Conservation (phyloP, 2,797 vertebrate genomes). For the Gobionotothen gibberifrons region DNA sequence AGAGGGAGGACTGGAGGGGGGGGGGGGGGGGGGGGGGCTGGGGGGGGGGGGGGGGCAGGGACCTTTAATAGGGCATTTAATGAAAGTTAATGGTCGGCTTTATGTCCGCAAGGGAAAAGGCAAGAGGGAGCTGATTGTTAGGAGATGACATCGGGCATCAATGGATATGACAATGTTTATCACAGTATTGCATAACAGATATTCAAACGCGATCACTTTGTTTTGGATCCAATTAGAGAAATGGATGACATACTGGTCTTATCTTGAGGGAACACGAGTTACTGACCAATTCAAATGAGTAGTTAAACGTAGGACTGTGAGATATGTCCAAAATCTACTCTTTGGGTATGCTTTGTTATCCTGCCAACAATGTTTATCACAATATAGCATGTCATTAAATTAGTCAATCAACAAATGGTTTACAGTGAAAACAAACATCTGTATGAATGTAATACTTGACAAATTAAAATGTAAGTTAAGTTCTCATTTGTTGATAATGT, state of each 20-base stretch:
- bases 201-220: slow-evolving; percentile 49
- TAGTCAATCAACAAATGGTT: no score
- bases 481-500: no score
- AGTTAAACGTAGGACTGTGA: background rate
- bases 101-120: slow-evolving; percentile 41
- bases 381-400: no score
- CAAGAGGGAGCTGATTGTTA: slow-evolving; percentile 43
- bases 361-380: no score
- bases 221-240: slow-evolving; percentile 70
- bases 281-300: slow-evolving; percentile 27
- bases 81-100: slow-evolving; percentile 68
- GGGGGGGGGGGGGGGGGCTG: slow-evolving; percentile 37
- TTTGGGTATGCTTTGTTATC: no score
- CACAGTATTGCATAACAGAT: slow-evolving; percentile 23
- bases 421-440: no score
- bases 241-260: slow-evolving; percentile 42
- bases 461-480: no score
- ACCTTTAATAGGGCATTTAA: slow-evolving; percentile 69
- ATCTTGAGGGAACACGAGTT: slow-evolving; percentile 32
- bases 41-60: slow-evolving; percentile 41
- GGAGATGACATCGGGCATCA: slow-evolving; percentile 35
- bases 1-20: slow-evolving; percentile 21
- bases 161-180: slow-evolving; percentile 53
- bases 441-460: no score
- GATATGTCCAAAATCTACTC: no score